Conservation (phyloP, 2,113 vertebrate genomes). For the Rafetus swinhoei region DNA sequence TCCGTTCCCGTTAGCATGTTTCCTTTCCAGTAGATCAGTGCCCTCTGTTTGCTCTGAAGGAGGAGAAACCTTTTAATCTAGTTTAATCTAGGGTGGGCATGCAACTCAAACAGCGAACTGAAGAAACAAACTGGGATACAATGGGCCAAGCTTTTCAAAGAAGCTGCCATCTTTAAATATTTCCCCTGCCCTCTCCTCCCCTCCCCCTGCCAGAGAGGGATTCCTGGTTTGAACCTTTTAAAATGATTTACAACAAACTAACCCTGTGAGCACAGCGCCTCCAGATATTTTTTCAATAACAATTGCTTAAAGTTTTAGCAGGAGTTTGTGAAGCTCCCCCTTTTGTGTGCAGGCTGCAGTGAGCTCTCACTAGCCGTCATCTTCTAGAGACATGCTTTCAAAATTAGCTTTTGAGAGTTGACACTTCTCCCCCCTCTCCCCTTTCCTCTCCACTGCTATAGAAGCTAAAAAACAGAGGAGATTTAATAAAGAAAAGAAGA, state of each 20-base stretch:
- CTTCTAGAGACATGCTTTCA: neutral
- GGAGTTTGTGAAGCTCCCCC: neutral
- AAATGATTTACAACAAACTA: neutral
- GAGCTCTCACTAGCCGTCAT: no score
- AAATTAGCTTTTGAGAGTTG: neutral
- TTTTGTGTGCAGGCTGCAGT: fast-evolving
- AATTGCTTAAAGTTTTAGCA: neutral
- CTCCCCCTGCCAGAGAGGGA: neutral
- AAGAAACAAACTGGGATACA: neutral
- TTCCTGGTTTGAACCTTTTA: neutral
- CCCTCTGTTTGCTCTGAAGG: neutral
- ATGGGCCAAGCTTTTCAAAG: neutral
- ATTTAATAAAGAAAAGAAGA: neutral
- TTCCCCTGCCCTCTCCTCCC: neutral
- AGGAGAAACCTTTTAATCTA: neutral
- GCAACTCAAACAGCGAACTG: neutral
- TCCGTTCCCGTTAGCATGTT: neutral
- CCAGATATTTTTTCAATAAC: neutral
- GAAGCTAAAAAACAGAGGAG: neutral
- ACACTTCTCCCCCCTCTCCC: neutral
- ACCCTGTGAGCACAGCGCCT: fast-evolving
- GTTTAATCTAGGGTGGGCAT: neutral
- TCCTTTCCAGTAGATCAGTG: neutral
- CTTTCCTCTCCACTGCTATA: neutral
- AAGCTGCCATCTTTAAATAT: neutral